Percentiles rank a stretch among this genome's conserved stretches.
phyloP scores from a whole-genome alignment of 2,888 invertebrate genomes.

The Cheilosia vernalis region DNA sequence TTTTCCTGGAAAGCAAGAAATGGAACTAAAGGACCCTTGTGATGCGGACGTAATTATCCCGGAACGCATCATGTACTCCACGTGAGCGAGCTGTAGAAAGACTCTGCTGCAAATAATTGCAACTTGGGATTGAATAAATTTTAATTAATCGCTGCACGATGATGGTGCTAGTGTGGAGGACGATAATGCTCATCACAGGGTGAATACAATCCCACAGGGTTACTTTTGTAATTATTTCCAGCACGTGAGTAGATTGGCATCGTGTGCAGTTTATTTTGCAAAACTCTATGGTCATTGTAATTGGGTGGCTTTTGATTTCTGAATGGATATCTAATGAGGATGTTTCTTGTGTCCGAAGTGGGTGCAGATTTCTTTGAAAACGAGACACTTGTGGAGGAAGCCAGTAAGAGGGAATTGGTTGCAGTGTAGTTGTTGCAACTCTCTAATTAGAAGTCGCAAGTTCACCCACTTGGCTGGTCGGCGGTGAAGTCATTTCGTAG shows the following conservation, averaged over 20 bases:
- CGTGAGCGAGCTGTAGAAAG: conserved; percentile 17
- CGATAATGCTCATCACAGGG: neutral
- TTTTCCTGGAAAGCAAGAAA: conserved; percentile 42
- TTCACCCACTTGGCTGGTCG: too few species aligned
- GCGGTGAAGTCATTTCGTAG: too few species aligned
- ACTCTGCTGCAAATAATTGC: conserved; percentile 38
- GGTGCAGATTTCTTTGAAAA: neutral
- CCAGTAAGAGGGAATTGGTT: too few species aligned
- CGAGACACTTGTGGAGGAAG: too few species aligned
- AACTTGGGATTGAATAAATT: conserved; percentile 69
- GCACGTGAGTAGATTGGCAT: neutral
- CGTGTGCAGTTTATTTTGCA: neutral
- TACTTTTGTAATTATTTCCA: neutral
- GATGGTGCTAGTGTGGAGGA: neutral
- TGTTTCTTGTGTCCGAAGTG: neutral
- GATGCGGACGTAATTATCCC: conserved; percentile 54
- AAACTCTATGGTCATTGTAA: neutral
- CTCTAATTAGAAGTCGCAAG: too few species aligned
- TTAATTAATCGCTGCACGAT: conserved; percentile 54
- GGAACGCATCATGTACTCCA: conserved; percentile 48
- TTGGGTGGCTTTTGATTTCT: neutral
- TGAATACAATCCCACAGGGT: conserved; percentile 3
- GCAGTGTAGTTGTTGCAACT: too few species aligned
- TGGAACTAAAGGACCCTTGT: conserved; percentile 62
- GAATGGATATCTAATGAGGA: neutral